Evolutionary conservation across 2,888 invertebrate genomes (phyloP), one percentile per base, ranked within the genome.

Genomic region (Anthrax anthrax): DNA sequence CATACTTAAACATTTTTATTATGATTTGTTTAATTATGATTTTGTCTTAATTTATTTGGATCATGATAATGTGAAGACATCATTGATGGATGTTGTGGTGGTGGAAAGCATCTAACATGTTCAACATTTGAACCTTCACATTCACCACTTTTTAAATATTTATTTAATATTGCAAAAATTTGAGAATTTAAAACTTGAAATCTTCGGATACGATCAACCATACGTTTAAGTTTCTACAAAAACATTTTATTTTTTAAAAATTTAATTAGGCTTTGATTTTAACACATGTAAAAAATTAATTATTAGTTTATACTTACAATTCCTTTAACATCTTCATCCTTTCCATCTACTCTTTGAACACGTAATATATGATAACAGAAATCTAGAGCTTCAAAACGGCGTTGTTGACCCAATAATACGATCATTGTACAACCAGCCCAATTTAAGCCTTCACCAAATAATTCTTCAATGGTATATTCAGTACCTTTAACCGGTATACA

Each of bases 361-460:
- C 94, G 72, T 51, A 97, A 76, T 58, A 98, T 88, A 67, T 98
- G 97, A 71, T 98, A 98, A 70, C 92, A 95, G 73, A 97, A 97
- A 73, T 98, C 98, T 39, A 97, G 75, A 2, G 94, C 92, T 64
- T 98, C 96, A 68, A 97, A 98, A 49, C 96, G 74, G 40, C 92
- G 73, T 70, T 97, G 95, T 61, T 98, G 97, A 0, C 92, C 92
- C 36, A 98, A 73, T 38, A 98, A 73, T 3, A 91, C 85, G 51
- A 98, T 90, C 76, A 98, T 89, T 13, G 94, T 84, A 67, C 96
- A 95, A 0, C 96, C 97, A 5, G 96, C 97, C 97, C 97, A 98
- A 69, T 97, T 92, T 0, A 98, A 74, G 0, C 97, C 97, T 70
- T 98, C 98, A 10, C 98, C 98, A 70, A 95, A 98, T 53, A 97